phyloP scores from a whole-genome alignment of 2,888 invertebrate genomes.

The Pandemis cinnamomeana region DNA sequence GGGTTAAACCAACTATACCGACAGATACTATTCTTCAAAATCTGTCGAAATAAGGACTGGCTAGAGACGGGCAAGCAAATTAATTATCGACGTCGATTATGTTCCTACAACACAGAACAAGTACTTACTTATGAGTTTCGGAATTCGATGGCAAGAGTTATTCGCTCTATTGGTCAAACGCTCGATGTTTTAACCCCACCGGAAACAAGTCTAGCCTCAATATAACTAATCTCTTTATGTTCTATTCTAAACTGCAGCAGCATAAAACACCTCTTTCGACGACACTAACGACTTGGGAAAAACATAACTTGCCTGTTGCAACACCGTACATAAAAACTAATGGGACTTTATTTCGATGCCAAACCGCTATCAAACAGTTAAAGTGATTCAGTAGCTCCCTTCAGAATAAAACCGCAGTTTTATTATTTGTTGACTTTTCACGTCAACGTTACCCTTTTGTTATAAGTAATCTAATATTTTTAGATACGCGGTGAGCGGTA shows the following conservation, averaged over 20 bases:
- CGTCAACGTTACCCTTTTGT: conserved; percentile 26
- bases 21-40: too few species aligned
- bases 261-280: conserved; percentile 47
- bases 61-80: too few species aligned
- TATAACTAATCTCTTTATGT: conserved; percentile 45
- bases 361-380: conserved; percentile 62
- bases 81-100: too few species aligned
- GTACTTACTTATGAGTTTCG: too few species aligned
- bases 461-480: neutral
- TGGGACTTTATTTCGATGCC: conserved; percentile 61
- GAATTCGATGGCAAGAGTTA: too few species aligned
- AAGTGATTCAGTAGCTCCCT: conserved; percentile 50
- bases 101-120: too few species aligned
- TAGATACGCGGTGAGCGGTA: too few species aligned
- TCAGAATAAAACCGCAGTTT: conserved; percentile 39
- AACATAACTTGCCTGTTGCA: conserved; percentile 52
- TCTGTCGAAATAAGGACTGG: too few species aligned
- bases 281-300: conserved; percentile 51
- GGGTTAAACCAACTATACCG: too few species aligned
- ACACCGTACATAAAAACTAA: conserved; percentile 68
- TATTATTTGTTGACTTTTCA: conserved; percentile 41
- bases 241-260: conserved; percentile 47
- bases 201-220: conserved; percentile 38
- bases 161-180: neutral
- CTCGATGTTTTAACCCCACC: conserved; percentile 24